Evolutionary conservation across 2,888 invertebrate species (phyloP), one percentile per base, ranked within the genome.

Genomic region (Nomada fabriciana): DNA sequence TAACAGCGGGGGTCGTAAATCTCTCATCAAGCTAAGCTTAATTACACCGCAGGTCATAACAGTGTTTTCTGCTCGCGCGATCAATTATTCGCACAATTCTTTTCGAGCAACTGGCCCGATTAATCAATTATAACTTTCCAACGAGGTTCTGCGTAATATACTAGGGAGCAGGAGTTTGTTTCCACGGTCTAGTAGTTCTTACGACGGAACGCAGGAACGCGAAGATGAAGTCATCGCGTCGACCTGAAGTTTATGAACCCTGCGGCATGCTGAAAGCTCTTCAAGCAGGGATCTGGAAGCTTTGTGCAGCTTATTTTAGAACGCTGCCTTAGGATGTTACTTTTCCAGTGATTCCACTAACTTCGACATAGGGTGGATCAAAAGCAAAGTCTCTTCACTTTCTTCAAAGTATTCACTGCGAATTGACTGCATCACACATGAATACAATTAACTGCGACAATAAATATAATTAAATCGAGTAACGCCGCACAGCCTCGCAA

Each of bases 171-270:
- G 7, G 36, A 36, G 36, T 36, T 36, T 36, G 36, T 36, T 7
- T 36, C 36, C 36, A 36, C 36, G 36, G 36, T 36, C 36, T 36
- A 5, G 36, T 74, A 61, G 75, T 76, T 74, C 53, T 64, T 59
- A 74, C 65, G 52, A 64, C 7, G 53, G 72, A 53, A 53, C 25
- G 52, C 67, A 69, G 64, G 57, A 68, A 61, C 82, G 80, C 64
- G 63, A 60, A 71, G 76, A 85, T 86, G 70, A 86, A 85, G 85
- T 72, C 86, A 80, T 86, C 43, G 74, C 67, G 60, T 23, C 23
- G 23, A 25, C 64, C 50, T 18, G 9, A n/a, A 25, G 55, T 55
- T 67, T 71, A 80, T 80, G 78, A 71, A 36, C 61, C 9, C 43
- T 20, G 43, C 43, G 13, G 10, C 36, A 18, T 29, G 72, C 47